Conservation (phyloP, 2,888 invertebrate species). For the Nymphalis c-album region DNA sequence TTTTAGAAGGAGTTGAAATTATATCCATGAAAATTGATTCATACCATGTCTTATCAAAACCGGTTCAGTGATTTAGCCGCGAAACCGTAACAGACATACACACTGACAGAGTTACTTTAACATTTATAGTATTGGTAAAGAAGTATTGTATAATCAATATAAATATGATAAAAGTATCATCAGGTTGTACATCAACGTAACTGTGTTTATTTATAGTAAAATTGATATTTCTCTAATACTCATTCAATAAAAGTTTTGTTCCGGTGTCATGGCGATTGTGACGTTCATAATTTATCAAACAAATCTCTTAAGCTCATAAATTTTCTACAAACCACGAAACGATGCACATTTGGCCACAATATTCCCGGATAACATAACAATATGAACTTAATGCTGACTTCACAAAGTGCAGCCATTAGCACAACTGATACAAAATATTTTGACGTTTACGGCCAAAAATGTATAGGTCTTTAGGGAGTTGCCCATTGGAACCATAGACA, state of each 20-base stretch:
- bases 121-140: too few relatives aligned
- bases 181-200: too few relatives aligned
- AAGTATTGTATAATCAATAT: too few relatives aligned
- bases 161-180: not conserved
- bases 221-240: not conserved
- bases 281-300: slow-evolving; percentile 31
- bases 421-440: slow-evolving; percentile 79
- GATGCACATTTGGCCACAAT: slow-evolving; percentile 67
- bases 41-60: too few relatives aligned
- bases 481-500: slow-evolving; percentile 58
- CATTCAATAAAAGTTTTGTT: not conserved
- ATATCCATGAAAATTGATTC: too few relatives aligned
- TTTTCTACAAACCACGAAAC: slow-evolving; percentile 42
- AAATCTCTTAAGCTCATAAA: slow-evolving; percentile 33
- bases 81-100: too few relatives aligned
- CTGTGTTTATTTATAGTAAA: not conserved
- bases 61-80: too few relatives aligned
- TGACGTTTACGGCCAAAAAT: slow-evolving; percentile 71
- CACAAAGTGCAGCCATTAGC: slow-evolving; percentile 71
- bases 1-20: too few relatives aligned
- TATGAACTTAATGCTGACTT: slow-evolving; percentile 66
- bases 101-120: too few relatives aligned
- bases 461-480: slow-evolving; percentile 72
- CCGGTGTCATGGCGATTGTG: not conserved
- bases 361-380: slow-evolving; percentile 66